Evolutionary conservation across 1,140 invertebrate genomes (phyloP), one percentile per base, ranked within the genome.

Genomic region (Meteorus sp.): DNA sequence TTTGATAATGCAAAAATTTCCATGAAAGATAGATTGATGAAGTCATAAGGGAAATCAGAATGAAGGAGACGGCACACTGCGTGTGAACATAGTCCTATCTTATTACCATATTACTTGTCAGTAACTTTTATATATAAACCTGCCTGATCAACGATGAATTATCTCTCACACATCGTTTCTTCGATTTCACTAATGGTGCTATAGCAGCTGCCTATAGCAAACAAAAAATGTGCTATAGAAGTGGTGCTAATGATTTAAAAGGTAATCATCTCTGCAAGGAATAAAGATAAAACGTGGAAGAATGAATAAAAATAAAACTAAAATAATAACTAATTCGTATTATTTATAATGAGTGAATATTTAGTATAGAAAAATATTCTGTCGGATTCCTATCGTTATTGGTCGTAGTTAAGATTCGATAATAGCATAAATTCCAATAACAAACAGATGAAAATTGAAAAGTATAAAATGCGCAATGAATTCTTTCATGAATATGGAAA

Each of bases 141-240:
- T 7, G 13, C 25, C 45, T 19, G 27, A 19, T 29, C 19, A 9
- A 27, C 27, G 25, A 50, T 13, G 23, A 31, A 33, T 19, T 33
- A 33, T 50, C 11, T 31, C n/a, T n/a, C n/a, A n/a, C 50, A 52
- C 50, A 52, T 52, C 33, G 15, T 19, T 52, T 52, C 25, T 9
- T 52, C 33, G 50, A 52, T 52, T 52, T 52, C 50, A 37, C 50
- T 37, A 25, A 52, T 52, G 50, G 50, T 52, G 50, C 50, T 52
- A 39, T 52, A 37, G 15, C 25, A 13, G 17, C 13, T 13, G 7
- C 23, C 33, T 52, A 25, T 52, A 52, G 50, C 20, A n/a, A 50
- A 31, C n/a, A n/a, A n/a, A n/a, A n/a, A n/a, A n/a, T 6, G n/a
- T 22, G 20, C 50, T 52, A 52, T 52, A 52, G n/a, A 39, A 52